Conservation (phyloP, 2,888 invertebrate species). For the Himalopsyche kuldschensis region DNA sequence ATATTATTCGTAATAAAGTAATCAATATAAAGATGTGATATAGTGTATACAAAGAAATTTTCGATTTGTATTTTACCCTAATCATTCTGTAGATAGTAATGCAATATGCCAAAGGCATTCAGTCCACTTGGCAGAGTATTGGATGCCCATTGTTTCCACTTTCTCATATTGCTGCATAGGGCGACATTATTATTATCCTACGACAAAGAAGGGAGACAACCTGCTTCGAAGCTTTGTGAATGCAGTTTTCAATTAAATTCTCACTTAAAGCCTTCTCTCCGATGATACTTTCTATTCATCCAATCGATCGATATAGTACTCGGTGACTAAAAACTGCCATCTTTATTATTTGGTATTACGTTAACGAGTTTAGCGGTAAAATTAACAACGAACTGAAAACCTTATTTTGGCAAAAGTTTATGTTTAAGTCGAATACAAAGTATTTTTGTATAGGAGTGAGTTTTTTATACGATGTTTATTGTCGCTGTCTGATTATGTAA, state of each 20-base stretch:
- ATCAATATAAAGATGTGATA: too few species aligned
- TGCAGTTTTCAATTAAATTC: conserved; percentile 17
- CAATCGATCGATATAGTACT: background rate
- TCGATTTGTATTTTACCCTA: too few species aligned
- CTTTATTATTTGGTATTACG: background rate
- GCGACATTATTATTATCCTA: background rate
- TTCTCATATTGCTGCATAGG: background rate
- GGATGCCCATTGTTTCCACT: background rate
- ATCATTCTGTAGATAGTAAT: background rate
- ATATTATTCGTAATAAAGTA: too few species aligned
- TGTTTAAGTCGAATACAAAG: too few species aligned
- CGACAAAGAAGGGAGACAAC: background rate
- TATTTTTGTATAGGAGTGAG: too few species aligned
- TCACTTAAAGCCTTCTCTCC: background rate
- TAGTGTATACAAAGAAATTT: too few species aligned
- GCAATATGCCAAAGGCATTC: background rate
- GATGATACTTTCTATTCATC: background rate
- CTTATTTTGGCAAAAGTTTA: too few species aligned
- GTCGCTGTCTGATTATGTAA: too few species aligned
- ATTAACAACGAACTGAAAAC: too few species aligned
- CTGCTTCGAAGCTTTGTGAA: background rate
- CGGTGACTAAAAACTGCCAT: background rate
- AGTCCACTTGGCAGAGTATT: background rate
- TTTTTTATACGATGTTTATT: too few species aligned
- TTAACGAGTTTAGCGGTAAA: background rate